phyloP scores from a whole-genome alignment of 2,797 vertebrate species.

The Phrynocephalus guinanensis region DNA sequence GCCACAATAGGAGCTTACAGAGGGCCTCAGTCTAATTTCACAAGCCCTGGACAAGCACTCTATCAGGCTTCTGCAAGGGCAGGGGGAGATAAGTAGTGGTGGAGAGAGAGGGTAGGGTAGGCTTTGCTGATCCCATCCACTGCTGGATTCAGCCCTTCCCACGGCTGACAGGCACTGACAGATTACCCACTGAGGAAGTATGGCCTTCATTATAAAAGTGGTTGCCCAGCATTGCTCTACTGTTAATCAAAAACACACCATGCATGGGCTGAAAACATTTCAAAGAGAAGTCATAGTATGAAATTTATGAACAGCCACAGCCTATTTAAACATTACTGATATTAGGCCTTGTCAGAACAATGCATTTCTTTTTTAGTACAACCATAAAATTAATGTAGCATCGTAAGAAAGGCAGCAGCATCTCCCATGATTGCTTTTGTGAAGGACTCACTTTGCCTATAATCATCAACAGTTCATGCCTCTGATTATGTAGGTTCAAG shows the following conservation, averaged over 20 bases:
- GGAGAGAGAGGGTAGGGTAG: not conserved
- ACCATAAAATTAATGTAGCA: too few species aligned
- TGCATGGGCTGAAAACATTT: not conserved
- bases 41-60: not conserved
- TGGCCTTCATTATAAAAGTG: not conserved
- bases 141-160: too few species aligned
- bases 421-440: too few species aligned
- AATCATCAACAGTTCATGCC: too few species aligned
- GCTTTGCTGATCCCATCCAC: not conserved
- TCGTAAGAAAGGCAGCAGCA: too few species aligned
- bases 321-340: too few species aligned
- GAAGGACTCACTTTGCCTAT: too few species aligned
- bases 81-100: not conserved
- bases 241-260: not conserved
- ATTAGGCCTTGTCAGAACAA: too few species aligned
- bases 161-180: not conserved
- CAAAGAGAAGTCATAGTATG: not conserved
- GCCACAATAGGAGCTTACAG: not conserved
- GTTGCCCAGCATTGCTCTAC: not conserved
- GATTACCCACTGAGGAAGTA: not conserved
- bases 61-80: not conserved
- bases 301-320: too few species aligned
- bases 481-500: too few species aligned
- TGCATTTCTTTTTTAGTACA: too few species aligned
- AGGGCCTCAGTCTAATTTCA: not conserved